Conservation (phyloP, 2,888 invertebrate species). For the Xestia ashworthii region DNA sequence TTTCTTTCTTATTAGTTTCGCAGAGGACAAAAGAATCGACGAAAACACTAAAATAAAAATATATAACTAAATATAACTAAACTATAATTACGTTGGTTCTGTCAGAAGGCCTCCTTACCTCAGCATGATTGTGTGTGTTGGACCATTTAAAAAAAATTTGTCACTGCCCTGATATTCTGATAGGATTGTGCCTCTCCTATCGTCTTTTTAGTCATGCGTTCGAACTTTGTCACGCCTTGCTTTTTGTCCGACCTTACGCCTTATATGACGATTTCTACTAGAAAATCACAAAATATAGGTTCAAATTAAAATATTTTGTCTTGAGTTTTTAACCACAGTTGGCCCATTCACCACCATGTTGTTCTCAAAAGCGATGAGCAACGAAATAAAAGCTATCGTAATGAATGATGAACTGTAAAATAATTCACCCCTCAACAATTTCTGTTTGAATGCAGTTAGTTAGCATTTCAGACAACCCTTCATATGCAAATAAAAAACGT, state of each 20-base stretch:
- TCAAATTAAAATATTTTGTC: too few relatives aligned
- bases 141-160: too few relatives aligned
- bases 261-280: too few relatives aligned
- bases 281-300: too few relatives aligned
- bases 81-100: too few relatives aligned
- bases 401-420: background rate
- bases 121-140: too few relatives aligned
- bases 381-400: background rate
- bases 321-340: background rate
- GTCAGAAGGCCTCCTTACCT: too few relatives aligned
- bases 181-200: too few relatives aligned
- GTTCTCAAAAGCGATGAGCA: background rate
- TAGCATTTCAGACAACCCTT: background rate
- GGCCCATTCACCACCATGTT: background rate
- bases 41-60: too few relatives aligned
- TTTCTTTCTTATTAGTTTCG: background rate
- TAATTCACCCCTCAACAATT: background rate
- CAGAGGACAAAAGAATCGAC: background rate
- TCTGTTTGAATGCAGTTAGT: conserved; percentile 8
- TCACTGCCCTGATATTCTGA: too few relatives aligned
- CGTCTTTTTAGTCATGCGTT: too few relatives aligned
- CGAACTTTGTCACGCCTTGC: background rate
- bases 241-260: background rate
- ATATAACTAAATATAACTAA: too few relatives aligned
- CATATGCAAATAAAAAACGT: background rate